Conservation (phyloP, 2,113 vertebrate genomes). For the Cercopithecus mona region DNA sequence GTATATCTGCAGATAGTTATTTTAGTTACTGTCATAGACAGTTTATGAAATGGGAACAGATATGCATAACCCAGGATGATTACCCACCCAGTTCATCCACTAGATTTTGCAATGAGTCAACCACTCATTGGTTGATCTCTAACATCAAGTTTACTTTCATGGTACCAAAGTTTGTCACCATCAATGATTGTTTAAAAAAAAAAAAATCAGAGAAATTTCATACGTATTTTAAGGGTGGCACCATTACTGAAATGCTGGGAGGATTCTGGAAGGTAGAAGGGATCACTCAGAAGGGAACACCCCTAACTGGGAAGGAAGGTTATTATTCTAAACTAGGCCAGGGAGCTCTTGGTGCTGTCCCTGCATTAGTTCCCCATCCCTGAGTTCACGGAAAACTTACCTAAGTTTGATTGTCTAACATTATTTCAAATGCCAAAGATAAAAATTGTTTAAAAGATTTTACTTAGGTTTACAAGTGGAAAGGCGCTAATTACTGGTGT, state of each 20-base stretch:
- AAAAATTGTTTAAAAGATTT: not conserved
- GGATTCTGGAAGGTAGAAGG: not conserved
- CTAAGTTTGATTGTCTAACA: not conserved
- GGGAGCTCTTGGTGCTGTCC: not conserved
- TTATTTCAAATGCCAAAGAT: slow-evolving; percentile 33
- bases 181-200: not conserved
- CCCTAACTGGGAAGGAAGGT: not conserved
- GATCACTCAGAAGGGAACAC: not conserved
- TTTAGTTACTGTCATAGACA: not conserved
- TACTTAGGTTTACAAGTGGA: slow-evolving; percentile 37
- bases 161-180: not conserved
- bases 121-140: not conserved
- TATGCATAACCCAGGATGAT: not conserved
- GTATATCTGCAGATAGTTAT: not conserved
- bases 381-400: slow-evolving; percentile 12
- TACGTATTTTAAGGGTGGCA: not conserved
- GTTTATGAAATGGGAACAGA: slow-evolving; percentile 13
- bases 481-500: not conserved
- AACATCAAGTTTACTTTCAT: slow-evolving; percentile 20
- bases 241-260: not conserved
- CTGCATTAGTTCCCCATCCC: not conserved
- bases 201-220: not conserved
- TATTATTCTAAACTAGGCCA: not conserved
- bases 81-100: not conserved
- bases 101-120: slow-evolving; percentile 24